These are phyloP conservation scores for Neolamprologus sp. DNA, from an alignment of 2,113 vertebrate genomes.

Conservation along the genomic window DNA sequence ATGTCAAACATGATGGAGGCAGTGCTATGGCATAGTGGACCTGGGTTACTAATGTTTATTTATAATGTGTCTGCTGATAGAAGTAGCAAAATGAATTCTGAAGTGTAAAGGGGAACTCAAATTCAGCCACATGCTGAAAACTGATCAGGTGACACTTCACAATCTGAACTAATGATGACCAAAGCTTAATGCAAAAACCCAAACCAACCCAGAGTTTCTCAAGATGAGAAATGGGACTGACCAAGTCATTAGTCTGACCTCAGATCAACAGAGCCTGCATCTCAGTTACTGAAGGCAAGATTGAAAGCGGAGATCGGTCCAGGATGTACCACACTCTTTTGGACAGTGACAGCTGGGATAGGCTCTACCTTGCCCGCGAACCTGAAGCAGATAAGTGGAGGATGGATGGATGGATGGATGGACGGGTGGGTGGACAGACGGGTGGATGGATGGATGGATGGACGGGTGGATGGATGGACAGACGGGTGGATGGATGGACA, in stretches of 20 bases:
- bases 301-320: fast-evolving
- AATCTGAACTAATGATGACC: neutral
- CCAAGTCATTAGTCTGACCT: neutral
- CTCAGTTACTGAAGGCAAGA: neutral
- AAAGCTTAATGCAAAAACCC: neutral
- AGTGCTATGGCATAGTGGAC: neutral
- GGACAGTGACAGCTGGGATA: neutral
- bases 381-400: neutral
- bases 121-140: neutral
- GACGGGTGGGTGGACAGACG: fast-evolving
- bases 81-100: neutral
- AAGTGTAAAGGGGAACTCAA: neutral
- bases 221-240: neutral
- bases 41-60: neutral
- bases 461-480: fast-evolving
- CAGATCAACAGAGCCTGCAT: neutral
- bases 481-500: fast-evolving
- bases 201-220: neutral
- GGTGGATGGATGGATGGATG: fast-evolving
- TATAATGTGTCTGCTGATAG: neutral
- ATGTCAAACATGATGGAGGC: neutral
- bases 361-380: fast-evolving
- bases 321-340: neutral
- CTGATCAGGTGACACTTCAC: neutral
- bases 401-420: neutral